phyloP scores from a whole-genome alignment of 2,888 invertebrate genomes.

The Drosophila mimica region DNA sequence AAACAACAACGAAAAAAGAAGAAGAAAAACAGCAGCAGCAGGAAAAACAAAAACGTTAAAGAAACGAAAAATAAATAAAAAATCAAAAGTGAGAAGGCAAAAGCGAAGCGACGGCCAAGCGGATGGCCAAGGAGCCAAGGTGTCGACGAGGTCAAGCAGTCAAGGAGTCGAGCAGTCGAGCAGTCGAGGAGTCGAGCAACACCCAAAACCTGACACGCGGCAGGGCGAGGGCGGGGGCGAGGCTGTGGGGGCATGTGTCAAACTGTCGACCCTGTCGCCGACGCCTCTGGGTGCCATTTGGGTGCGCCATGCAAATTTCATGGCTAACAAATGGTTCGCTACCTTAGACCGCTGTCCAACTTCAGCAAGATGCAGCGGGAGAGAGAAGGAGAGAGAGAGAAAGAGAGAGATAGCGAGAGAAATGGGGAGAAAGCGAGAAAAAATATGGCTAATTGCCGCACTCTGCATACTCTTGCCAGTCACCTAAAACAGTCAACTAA shows the following conservation, averaged over 20 bases:
- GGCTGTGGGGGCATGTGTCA: constrained; percentile 60
- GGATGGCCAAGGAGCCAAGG: constrained; percentile 6
- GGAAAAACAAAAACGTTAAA: background rate
- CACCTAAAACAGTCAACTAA: too few relatives aligned
- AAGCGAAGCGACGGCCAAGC: background rate
- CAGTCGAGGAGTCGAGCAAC: background rate
- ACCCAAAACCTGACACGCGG: constrained; percentile 17
- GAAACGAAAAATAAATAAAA: constrained; percentile 12
- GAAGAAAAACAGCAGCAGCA: background rate
- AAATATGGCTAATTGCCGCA: constrained; percentile 2
- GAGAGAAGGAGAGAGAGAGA: background rate
- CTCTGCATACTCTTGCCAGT: constrained; percentile 10
- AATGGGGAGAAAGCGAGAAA: fast-evolving
- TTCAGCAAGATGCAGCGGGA: background rate
- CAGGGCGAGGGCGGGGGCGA: background rate
- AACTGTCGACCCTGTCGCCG: constrained; percentile 48
- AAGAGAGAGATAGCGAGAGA: fast-evolving
- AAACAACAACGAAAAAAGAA: constrained; percentile 4
- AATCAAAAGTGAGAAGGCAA: constrained; percentile 30
- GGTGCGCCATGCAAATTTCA: constrained; percentile 70
- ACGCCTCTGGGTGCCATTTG: constrained; percentile 50
- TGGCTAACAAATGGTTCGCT: constrained; percentile 63
- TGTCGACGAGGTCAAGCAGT: background rate
- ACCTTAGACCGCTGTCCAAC: constrained; percentile 6
- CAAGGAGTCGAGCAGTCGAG: background rate